Conservation (phyloP, 35 echinoderm and acorn worm genomes). For the Heliocidaris tuberculata region DNA sequence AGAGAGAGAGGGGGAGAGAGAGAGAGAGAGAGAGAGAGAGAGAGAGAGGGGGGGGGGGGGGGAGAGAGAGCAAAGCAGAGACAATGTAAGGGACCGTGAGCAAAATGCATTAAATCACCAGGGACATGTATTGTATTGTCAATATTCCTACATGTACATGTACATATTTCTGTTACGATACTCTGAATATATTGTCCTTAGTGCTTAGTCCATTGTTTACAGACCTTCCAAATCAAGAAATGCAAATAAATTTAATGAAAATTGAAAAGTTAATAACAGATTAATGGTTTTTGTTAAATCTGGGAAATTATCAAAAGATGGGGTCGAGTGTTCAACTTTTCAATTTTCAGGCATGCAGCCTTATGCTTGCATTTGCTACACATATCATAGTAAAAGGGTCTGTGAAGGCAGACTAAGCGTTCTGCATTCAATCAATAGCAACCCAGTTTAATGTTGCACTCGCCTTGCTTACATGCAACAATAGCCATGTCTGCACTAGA, state of each 20-base stretch:
- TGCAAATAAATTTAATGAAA: too few species aligned
- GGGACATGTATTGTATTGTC: neutral
- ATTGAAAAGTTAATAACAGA: too few species aligned
- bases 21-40: too few species aligned
- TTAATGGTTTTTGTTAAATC: too few species aligned
- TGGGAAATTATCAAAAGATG: too few species aligned
- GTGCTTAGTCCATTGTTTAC: too few species aligned
- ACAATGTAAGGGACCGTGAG: neutral
- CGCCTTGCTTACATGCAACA: neutral
- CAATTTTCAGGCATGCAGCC: neutral
- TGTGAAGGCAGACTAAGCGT: neutral
- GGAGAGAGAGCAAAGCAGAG: neutral
- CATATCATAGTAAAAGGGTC: neutral
- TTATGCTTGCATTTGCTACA: neutral
- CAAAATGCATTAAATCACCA: neutral
- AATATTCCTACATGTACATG: neutral
- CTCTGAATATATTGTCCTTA: too few species aligned
- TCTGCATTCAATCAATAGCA: constrained; percentile 1
- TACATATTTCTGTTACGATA: too few species aligned
- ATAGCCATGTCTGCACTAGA: neutral
- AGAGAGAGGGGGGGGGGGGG: too few species aligned
- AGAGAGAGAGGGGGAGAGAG: too few species aligned
- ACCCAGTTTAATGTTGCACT: neutral
- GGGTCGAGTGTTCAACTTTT: too few species aligned
- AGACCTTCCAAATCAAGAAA: too few species aligned